Evolutionary conservation across 1,140 invertebrate genomes (phyloP).

Genomic region (Hypsibius dujardini): DNA sequence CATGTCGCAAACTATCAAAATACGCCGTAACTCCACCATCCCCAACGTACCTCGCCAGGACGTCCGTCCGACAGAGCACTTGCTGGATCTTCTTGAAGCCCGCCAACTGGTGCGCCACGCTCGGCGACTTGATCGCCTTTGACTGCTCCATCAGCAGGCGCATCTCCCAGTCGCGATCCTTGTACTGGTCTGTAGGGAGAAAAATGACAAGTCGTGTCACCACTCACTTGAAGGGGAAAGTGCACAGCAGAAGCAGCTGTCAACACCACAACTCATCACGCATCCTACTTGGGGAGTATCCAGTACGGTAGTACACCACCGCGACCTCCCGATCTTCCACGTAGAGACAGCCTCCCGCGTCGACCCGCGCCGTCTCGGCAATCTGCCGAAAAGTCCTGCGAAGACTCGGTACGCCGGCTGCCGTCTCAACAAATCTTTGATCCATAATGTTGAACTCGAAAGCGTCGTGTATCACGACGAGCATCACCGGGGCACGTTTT

Average conservation of each 20-base stretch:
- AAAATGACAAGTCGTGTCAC: no score
- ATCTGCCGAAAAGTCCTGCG: neutral
- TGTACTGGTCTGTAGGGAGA: neutral
- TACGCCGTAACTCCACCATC: no score
- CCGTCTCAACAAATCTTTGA: neutral
- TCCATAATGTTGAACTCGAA: no score
- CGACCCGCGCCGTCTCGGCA: neutral
- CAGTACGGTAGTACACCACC: constrained; percentile 78
- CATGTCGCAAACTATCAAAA: no score
- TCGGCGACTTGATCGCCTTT: constrained; percentile 80
- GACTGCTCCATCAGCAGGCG: constrained; percentile 68
- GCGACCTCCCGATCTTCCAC: constrained; percentile 48
- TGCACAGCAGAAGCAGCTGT: no score
- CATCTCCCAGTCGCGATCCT: constrained; percentile 57
- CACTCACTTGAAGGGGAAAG: no score
- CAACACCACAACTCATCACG: no score
- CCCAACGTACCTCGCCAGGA: no score
- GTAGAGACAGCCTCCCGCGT: neutral
- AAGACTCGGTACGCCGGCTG: neutral
- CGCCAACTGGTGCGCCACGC: constrained; percentile 53
- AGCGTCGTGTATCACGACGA: no score
- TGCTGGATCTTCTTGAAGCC: constrained; percentile 49
- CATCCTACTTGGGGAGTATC: no score
- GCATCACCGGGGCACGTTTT: no score
- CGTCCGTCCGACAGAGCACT: constrained; percentile 50